Evolutionary conservation across 2,113 vertebrate species (phyloP).

Genomic region (Leucosticte australis): DNA sequence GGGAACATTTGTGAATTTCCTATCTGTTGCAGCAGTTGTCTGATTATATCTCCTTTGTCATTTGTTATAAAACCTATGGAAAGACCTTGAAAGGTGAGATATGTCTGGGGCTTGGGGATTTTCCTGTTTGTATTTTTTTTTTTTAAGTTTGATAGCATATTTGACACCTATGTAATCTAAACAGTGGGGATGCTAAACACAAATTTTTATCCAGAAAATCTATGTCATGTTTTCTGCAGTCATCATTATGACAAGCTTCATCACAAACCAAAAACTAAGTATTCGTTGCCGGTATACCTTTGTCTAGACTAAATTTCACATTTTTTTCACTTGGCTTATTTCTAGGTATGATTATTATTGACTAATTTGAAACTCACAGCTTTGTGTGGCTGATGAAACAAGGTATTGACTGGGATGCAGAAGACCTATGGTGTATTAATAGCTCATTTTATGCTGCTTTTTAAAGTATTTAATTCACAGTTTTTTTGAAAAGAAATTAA

Average conservation of each 20-base stretch:
- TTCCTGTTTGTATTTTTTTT: no score
- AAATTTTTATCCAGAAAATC: neutral
- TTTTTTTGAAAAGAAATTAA: neutral
- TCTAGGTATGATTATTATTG: neutral
- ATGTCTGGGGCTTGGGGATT: neutral
- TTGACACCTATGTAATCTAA: neutral
- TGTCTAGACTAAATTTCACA: neutral
- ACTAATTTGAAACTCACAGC: neutral
- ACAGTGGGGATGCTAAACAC: neutral
- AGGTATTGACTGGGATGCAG: neutral
- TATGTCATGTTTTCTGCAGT: neutral
- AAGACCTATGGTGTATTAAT: neutral
- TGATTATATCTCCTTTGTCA: neutral
- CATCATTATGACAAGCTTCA: neutral
- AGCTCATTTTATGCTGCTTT: neutral
- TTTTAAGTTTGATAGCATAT: neutral
- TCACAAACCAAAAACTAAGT: neutral
- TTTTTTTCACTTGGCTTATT: neutral
- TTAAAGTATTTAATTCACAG: neutral
- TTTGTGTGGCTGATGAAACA: neutral
- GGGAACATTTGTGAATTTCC: neutral
- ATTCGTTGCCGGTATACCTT: neutral
- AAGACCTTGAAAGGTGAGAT: conserved; percentile 3
- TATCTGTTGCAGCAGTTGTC: neutral
- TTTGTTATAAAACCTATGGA: neutral